A percentile compares a stretch with the other conserved stretches of the same genome.
Evolutionary conservation across 2,888 invertebrate genomes (phyloP).

Genomic region (Petrophora chlorosata): DNA sequence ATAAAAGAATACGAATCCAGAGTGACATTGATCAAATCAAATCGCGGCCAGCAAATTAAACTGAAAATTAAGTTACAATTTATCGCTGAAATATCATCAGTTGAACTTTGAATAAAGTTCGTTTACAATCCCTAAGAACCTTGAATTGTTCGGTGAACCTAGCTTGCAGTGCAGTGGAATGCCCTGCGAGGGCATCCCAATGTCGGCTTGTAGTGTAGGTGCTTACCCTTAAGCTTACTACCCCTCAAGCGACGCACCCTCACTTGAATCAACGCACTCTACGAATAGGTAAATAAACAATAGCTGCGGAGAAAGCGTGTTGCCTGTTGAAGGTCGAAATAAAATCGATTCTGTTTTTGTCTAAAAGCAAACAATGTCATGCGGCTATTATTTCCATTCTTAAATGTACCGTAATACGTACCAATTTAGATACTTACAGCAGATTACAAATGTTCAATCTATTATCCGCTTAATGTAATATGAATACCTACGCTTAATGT

Average conservation of each 20-base stretch:
- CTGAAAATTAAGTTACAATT: slow-evolving; percentile 15
- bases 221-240: slow-evolving; percentile 76
- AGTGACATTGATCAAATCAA: slow-evolving; percentile 12
- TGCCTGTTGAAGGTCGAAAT: slow-evolving; percentile 22
- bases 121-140: slow-evolving; percentile 40
- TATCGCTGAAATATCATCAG: slow-evolving; percentile 14
- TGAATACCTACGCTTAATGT: too few species aligned
- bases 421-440: too few species aligned
- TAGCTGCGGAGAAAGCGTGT: slow-evolving; percentile 23
- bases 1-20: slow-evolving; percentile 2
- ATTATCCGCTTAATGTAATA: too few species aligned
- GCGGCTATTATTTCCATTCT: too few species aligned
- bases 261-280: slow-evolving; percentile 47
- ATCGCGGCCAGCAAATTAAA: slow-evolving; percentile 12
- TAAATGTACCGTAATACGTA: too few species aligned
- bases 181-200: slow-evolving; percentile 78
- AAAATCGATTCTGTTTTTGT: slow-evolving; percentile 1
- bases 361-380: too few species aligned
- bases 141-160: slow-evolving; percentile 43
- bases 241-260: slow-evolving; percentile 47
- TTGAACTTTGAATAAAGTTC: slow-evolving; percentile 28
- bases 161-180: slow-evolving; percentile 71
- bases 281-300: slow-evolving; percentile 62
- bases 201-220: slow-evolving; percentile 76
- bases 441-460: too few species aligned